Base-by-base conservation (phyloP, 1,140 invertebrate species). In the Calephelis nemesis region DNA sequence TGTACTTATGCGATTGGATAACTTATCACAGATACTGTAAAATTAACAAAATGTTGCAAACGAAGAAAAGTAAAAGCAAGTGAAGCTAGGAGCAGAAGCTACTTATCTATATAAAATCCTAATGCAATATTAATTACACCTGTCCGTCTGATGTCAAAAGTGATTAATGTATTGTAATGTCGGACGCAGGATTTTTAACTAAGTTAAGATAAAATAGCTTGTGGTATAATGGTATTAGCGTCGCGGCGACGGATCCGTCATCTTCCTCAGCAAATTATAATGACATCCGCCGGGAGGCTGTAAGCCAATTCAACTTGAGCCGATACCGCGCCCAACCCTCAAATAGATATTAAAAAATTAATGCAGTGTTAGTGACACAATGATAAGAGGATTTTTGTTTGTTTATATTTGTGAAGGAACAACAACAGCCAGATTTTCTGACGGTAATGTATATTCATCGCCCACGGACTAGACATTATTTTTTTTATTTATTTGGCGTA, bases 201-300 rank as follows among this genome's bases (percentile, higher is more conserved):
- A 85, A 90, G 86, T 90, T 89, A 88, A 89, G 86, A 90, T 89
- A 91, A 88, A 88, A 90, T 90, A 84, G 87, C 87, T 91, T 86
- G 86, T 76, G 81, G 83, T 87, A 84, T 86, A 84, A 84, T 84
- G 85, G 85, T 86, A 81, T 74, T 65, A 78, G 74, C 81, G 81
- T 78, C 71, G 73, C 78, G 84, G 81, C 85, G 70, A 71, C 63
- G 85, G 79, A 88, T 88, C 85, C 79, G 83, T 90, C 89, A 87
- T 90, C 84, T 39, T 52, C 85, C 84, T 79, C 74, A 70, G 74
- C 74, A 88, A 87, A 91, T 91, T 89, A 90, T 82, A 85, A 85
- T 86, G 89, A 89, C 87, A 85, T 87, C 84, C 81, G 77, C 76
- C 68, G 78, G 84, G 83, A 84, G 83, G 80, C 77, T 85, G 82